Conservation (phyloP, 37 sponge, comb jelly and placozoan species). For the Halisarca cf. caerulea region DNA sequence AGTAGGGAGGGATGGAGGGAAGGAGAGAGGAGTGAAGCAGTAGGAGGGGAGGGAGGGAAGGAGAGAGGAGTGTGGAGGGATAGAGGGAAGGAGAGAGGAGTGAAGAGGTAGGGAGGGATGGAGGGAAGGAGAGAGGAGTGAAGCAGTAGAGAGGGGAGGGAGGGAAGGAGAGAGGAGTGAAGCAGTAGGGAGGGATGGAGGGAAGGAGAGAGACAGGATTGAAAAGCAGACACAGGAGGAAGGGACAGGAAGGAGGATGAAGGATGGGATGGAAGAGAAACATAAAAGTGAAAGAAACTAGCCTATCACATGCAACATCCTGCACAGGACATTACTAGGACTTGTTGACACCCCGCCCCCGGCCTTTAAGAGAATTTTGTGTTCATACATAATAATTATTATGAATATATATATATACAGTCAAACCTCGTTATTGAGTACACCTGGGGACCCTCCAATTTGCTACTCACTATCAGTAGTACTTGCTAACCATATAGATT, state of each 20-base stretch:
- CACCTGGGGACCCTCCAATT: too few species aligned
- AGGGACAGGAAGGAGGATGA: background rate
- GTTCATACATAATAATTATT: too few species aligned
- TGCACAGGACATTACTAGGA: too few species aligned
- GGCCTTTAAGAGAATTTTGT: too few species aligned
- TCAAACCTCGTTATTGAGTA: too few species aligned
- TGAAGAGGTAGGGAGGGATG: constrained; percentile 27
- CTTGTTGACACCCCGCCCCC: too few species aligned
- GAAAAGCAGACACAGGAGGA: background rate
- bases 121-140: background rate
- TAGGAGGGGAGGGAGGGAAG: constrained; percentile 19
- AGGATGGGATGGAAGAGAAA: constrained; percentile 17
- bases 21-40: background rate
- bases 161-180: background rate
- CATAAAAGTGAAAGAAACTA: background rate
- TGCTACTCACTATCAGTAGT: too few species aligned
- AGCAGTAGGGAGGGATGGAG: background rate
- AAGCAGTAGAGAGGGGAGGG: background rate
- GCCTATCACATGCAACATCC: background rate
- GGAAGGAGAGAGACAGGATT: background rate
- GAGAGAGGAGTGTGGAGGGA: background rate
- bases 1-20: background rate
- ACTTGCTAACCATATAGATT: too few species aligned
- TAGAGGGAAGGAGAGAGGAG: background rate
- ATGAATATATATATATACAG: too few species aligned